Percentiles rank a stretch among this genome's conserved stretches.
Conservation (phyloP, 2,797 vertebrate genomes). For the Lacerta viridis region DNA sequence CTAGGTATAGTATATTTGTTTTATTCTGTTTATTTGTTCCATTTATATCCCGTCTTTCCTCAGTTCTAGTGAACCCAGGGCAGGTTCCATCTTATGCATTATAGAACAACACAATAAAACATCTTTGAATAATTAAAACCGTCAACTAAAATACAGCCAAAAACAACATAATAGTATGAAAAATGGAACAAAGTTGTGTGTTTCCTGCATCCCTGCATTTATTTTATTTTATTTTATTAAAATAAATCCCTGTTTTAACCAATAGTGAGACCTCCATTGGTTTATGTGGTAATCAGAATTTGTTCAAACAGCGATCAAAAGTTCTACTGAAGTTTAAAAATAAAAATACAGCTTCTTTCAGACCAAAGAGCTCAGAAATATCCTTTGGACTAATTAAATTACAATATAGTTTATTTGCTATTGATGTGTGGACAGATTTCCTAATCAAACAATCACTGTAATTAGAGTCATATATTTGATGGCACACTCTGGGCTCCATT, state of each 20-base stretch:
- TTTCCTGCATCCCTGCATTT: no score
- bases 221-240: no score
- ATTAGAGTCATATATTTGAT: slow-evolving; percentile 7
- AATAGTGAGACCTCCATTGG: background rate
- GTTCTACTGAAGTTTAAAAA: background rate
- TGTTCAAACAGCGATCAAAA: background rate
- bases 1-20: no score
- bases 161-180: no score
- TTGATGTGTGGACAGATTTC: background rate
- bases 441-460: slow-evolving; percentile 18
- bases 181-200: no score
- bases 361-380: background rate
- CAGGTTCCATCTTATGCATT: no score
- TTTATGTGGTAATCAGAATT: background rate
- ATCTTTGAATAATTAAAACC: no score
- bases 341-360: background rate
- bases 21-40: no score
- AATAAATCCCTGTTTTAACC: background rate
- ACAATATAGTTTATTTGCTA: background rate
- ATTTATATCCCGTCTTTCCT: no score
- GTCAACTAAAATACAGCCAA: no score
- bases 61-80: no score
- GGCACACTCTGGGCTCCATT: background rate
- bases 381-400: background rate
- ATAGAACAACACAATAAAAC: no score